These are phyloP conservation scores for Blera fallax DNA, from an alignment of 2,888 invertebrate species.

Conservation along the genomic window DNA sequence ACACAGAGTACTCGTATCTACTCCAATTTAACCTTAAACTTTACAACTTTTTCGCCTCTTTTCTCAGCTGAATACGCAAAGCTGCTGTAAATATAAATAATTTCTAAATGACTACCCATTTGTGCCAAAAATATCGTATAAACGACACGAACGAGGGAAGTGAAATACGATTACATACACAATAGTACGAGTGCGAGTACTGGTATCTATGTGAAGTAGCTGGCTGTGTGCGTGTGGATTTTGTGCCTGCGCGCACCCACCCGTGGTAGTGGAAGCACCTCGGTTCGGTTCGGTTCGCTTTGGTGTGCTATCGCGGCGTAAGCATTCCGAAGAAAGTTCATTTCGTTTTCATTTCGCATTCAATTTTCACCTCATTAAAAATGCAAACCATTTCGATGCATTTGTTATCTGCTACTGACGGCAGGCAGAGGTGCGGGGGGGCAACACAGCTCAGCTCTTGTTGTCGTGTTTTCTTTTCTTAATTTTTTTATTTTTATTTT, in stretches of 20 bases:
- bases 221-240: background rate
- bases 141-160: background rate
- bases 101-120: conserved; percentile 57
- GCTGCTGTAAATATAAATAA: conserved; percentile 27
- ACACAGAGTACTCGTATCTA: no score
- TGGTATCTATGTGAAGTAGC: background rate
- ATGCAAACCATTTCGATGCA: conserved; percentile 62
- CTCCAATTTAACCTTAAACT: conserved; percentile 16
- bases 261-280: background rate
- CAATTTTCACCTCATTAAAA: conserved; percentile 66
- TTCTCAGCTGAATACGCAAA: background rate
- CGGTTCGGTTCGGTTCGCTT: background rate
- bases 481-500: conserved; percentile 11
- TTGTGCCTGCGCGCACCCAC: conserved; percentile 23
- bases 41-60: conserved; percentile 1
- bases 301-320: conserved; percentile 18
- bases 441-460: no score
- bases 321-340: conserved; percentile 61
- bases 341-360: conserved; percentile 67
- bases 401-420: conserved; percentile 48
- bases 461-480: background rate
- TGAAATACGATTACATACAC: background rate
- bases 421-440: background rate
- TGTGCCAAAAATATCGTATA: conserved; percentile 46
- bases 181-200: no score